phyloP scores from a whole-genome alignment of 2,797 vertebrate species.

The Strix occidentalis region DNA sequence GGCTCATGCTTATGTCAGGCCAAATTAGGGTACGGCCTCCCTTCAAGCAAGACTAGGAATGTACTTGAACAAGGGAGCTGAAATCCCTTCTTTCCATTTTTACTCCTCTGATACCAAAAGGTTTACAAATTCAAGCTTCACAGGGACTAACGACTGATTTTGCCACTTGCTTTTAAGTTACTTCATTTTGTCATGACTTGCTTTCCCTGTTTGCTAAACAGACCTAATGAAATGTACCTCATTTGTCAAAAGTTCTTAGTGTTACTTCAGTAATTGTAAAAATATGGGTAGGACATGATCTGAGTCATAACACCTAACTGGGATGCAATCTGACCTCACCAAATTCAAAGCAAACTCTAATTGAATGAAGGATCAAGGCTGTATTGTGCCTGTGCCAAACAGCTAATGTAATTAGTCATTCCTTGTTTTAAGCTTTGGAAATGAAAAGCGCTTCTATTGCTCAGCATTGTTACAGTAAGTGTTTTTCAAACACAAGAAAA shows the following conservation, averaged over 20 bases:
- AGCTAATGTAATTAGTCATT: constrained; percentile 19
- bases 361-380: constrained; percentile 4
- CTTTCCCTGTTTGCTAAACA: not conserved
- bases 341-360: constrained; percentile 13
- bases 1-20: not conserved
- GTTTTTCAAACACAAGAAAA: not conserved
- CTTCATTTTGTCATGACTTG: not conserved
- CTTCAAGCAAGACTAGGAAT: not conserved
- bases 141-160: fast-evolving
- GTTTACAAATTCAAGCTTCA: not conserved
- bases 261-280: constrained; percentile 15
- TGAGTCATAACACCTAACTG: not conserved
- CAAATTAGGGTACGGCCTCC: not conserved
- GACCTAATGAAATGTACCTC: not conserved
- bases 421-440: constrained; percentile 9
- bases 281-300: not conserved
- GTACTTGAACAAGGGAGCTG: not conserved
- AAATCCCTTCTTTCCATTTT: not conserved
- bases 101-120: not conserved
- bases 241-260: constrained; percentile 16
- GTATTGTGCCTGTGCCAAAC: not conserved
- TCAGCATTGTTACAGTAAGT: not conserved
- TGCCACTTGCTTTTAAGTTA: not conserved
- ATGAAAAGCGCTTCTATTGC: not conserved
- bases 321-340: constrained; percentile 2